These are phyloP conservation scores for Nasonia oneida DNA, from an alignment of 2,888 invertebrate species.

Conservation along the genomic window DNA sequence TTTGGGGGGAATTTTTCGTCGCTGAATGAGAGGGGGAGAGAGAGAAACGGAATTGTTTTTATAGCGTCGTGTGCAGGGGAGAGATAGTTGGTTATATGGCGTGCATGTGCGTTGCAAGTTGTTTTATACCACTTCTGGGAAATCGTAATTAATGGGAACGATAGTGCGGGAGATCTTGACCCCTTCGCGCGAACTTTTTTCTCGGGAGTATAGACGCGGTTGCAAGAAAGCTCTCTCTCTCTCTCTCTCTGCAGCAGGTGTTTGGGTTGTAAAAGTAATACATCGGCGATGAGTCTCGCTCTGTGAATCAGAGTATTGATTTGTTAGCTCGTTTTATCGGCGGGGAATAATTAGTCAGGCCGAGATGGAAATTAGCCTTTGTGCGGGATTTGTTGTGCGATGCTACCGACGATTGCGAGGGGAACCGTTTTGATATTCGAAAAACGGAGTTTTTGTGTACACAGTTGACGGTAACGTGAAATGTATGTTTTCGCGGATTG, in stretches of 20 bases:
- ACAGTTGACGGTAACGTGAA: too few relatives aligned
- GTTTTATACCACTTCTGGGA: constrained; percentile 1
- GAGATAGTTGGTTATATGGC: background rate
- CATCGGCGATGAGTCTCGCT: background rate
- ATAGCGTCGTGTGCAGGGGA: background rate
- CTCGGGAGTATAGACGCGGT: background rate
- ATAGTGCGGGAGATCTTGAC: background rate
- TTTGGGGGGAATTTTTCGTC: background rate
- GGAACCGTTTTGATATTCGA: too few relatives aligned
- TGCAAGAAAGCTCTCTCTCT: background rate
- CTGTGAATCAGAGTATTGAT: background rate
- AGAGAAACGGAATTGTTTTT: background rate
- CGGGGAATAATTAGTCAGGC: background rate
- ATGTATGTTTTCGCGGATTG: too few relatives aligned
- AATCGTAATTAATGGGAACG: background rate
- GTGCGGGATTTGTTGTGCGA: too few relatives aligned
- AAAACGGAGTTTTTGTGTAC: too few relatives aligned
- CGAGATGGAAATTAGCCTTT: background rate
- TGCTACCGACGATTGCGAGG: too few relatives aligned
- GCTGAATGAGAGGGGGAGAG: background rate
- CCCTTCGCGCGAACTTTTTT: background rate
- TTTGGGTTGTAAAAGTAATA: background rate
- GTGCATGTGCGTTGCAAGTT: background rate
- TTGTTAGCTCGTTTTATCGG: background rate
- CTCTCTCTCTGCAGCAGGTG: background rate